Conservation (phyloP, 1,140 invertebrate species). For the Coenobita brevimanus region DNA sequence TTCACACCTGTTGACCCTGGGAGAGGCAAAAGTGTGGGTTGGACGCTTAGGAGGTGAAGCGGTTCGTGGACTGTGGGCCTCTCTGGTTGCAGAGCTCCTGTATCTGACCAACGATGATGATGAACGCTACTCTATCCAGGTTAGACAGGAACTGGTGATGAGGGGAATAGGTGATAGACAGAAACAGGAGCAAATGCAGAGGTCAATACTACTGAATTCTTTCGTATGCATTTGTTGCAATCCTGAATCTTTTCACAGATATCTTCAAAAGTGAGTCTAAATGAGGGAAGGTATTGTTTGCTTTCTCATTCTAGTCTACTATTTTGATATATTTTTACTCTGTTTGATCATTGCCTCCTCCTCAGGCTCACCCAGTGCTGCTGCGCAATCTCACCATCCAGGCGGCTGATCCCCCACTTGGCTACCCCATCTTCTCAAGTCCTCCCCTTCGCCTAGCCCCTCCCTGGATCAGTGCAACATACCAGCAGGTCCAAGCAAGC, state of each 20-base stretch:
- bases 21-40: conserved; percentile 73
- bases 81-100: conserved; percentile 76
- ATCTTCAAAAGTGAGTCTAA: too few relatives aligned
- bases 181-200: neutral
- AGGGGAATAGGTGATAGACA: neutral
- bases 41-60: conserved; percentile 74
- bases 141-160: conserved; percentile 35
- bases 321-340: neutral
- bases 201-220: too few relatives aligned
- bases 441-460: conserved; percentile 54
- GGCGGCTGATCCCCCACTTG: conserved; percentile 76
- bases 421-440: conserved; percentile 76
- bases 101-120: conserved; percentile 79
- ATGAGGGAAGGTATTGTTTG: too few relatives aligned
- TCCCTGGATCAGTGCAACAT: conserved; percentile 52
- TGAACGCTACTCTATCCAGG: conserved; percentile 77
- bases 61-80: conserved; percentile 76
- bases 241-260: too few relatives aligned
- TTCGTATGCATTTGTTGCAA: too few relatives aligned
- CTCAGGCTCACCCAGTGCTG: conserved; percentile 75
- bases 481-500: conserved; percentile 45
- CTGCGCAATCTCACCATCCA: conserved; percentile 77
- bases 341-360: conserved; percentile 34
- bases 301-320: neutral
- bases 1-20: conserved; percentile 74